Base-by-base conservation (phyloP, 2,888 invertebrate genomes). In the Harpalus rufipes region DNA sequence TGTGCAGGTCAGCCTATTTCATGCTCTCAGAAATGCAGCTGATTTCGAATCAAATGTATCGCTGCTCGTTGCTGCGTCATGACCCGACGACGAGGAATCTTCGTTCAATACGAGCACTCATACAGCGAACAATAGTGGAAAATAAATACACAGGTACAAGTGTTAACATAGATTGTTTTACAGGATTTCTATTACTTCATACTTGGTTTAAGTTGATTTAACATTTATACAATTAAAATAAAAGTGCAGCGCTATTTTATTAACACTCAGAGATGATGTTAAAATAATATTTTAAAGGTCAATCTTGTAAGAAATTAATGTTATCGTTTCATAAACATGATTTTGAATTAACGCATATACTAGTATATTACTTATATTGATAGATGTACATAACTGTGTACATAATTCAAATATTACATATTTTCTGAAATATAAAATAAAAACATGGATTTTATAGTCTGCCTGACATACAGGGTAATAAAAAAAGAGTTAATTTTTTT, bases 1-100 rank as follows among this genome's bases (percentile, higher is more conserved):
- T 78, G 68, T 41, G 21, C 78, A 51, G 84, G 78, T 65, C 84
- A 63, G 84, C 84, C 84, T 76, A 84, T 84, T 84, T 76, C 65
- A 84, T 84, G 84, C 84, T 84, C 84, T 44, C 16, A 63, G 51
- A 78, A 84, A 78, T 84, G 65, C 76, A 76, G 58, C 18, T 80
- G 74, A 82, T 81, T 72, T 59, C 41, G 65, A 83, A 76, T 83
- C 83, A 61, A 83, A 74, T 76, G 32, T 58, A 74, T 51, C 74
- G 74, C 44, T 74, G 51, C 51, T 21, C 25, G 32, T 1, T 78
- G 78, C 78, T 56, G 56, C 32, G 58, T 78, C 78, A 58, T 78
- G 32, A 78, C 58, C 51, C 4, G 44, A 51, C 8, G 8, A 39
- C 41, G 7, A 18, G 74, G 51, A 16, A 56, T 18, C 18, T 74